Conservation (phyloP, 1,140 invertebrate species). For the Nylanderia fulva region DNA sequence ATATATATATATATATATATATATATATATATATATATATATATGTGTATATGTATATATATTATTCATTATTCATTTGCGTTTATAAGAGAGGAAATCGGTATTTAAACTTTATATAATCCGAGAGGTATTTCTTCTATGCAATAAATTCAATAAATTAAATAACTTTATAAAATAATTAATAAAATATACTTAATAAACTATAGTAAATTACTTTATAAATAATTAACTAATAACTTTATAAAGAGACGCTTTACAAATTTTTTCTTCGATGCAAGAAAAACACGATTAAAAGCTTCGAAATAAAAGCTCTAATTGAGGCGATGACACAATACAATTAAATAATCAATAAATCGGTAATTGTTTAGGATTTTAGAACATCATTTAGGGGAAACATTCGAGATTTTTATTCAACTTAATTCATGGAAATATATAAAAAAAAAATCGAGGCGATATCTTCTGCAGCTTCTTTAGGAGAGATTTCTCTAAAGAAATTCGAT, state of each 20-base stretch:
- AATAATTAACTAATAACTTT: too few relatives aligned
- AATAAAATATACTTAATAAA: too few relatives aligned
- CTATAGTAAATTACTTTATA: conserved; percentile 1
- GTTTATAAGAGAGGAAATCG: too few relatives aligned
- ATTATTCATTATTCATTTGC: too few relatives aligned
- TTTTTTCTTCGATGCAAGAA: neutral
- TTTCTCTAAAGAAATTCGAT: neutral
- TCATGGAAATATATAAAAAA: conserved; percentile 9
- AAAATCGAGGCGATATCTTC: conserved; percentile 14
- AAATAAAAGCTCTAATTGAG: neutral
- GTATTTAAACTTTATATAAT: too few relatives aligned
- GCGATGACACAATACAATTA: neutral
- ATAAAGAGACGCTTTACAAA: neutral
- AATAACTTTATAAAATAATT: too few relatives aligned
- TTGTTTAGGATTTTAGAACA: neutral
- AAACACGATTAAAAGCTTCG: neutral
- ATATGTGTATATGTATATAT: too few relatives aligned
- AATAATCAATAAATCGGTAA: neutral
- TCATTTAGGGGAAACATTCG: neutral
- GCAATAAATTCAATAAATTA: too few relatives aligned
- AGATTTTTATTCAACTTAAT: conserved; percentile 21
- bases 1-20: too few relatives aligned
- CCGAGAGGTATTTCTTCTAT: too few relatives aligned
- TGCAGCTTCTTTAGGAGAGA: conserved; percentile 14
- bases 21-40: too few relatives aligned